Base-by-base conservation (phyloP, 2,888 invertebrate species). In the Catocala nupta region DNA sequence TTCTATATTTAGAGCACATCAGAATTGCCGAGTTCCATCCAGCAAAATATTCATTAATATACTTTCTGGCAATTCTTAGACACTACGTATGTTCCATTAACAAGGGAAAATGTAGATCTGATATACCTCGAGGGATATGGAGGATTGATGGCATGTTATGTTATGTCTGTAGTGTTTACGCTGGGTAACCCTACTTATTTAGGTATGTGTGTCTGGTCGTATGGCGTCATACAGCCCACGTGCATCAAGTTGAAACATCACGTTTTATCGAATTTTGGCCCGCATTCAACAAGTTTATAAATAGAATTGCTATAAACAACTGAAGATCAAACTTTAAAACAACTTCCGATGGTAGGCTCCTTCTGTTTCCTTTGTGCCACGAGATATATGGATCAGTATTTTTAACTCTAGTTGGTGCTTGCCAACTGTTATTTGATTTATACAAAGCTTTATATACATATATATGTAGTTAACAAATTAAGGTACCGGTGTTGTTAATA, bases 191-290 rank as follows among this genome's bases (percentile, higher is more conserved):
- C 78, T 76, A 78, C 84, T 81, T 79, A 82, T 83, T 83, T 83
- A 78, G 81, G 82, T 81, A 78, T 81, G 73, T 80, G 79, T 79
- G 81, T 84, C 82, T 84, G 81, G 70, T 60, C 58, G 68, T 67
- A 59, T 80, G 78, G 74, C 87, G 85, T 83, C 82, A 82, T 77
- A 48, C 85, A 39, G 57, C 87, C 87, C 88, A 89, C 89, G 88
- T 86, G 85, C 77, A 78, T 83, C 77, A 79, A 80, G 78, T 80
- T 80, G 81, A 87, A 87, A 86, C 85, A 87, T 88, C 83, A 88
- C 83, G 85, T 88, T 91, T 90, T 88, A 90, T 89, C 76, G 79
- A 87, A 85, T 82, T 85, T 89, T 91, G 90, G 91, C 91, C 80
- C 84, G 73, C 71, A 78, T 84, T 88, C 88, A 87, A 87, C 68